Evolutionary conservation across 2,888 invertebrate species (phyloP).

Genomic region (Drosophila melanocephala): DNA sequence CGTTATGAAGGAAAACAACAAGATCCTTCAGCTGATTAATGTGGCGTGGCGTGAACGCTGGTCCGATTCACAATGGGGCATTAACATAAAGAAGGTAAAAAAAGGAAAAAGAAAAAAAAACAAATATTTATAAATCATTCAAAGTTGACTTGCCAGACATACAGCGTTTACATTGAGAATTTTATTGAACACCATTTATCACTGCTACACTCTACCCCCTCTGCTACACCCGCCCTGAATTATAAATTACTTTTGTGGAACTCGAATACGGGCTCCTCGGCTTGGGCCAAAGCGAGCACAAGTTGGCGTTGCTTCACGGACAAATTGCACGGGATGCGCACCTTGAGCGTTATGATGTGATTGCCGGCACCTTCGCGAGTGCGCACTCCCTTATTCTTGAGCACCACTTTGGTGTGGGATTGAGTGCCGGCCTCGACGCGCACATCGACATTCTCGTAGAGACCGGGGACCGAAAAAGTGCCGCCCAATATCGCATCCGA

Average conservation of each 20-base stretch:
- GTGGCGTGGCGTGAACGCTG: slow-evolving; percentile 97
- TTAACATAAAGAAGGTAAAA: slow-evolving; percentile 95
- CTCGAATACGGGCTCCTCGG: slow-evolving; percentile 80
- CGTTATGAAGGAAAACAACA: slow-evolving; percentile 83
- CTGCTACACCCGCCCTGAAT: not conserved
- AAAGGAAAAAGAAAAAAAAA: not conserved
- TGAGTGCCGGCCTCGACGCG: slow-evolving; percentile 82
- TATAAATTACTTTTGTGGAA: slow-evolving; percentile 35
- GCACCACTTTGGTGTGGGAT: slow-evolving; percentile 75
- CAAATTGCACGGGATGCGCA: slow-evolving; percentile 81
- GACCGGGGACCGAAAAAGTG: slow-evolving; percentile 76
- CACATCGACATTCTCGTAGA: slow-evolving; percentile 78
- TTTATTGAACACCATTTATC: slow-evolving; percentile 38
- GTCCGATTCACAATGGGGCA: slow-evolving; percentile 98
- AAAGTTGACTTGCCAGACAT: slow-evolving; percentile 37
- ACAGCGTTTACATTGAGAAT: slow-evolving; percentile 62
- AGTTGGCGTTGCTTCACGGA: slow-evolving; percentile 83
- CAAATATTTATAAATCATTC: not conserved
- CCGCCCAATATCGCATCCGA: slow-evolving; percentile 83
- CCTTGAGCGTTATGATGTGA: slow-evolving; percentile 81
- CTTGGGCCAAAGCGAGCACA: slow-evolving; percentile 77
- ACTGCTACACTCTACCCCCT: not conserved
- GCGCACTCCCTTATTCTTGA: slow-evolving; percentile 80
- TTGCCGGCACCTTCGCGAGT: slow-evolving; percentile 70
- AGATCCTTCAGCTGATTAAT: slow-evolving; percentile 88